Evolutionary conservation across 2,797 vertebrate species (phyloP), one percentile per base, ranked within the genome.

Genomic region (Psittacula derbiana): DNA sequence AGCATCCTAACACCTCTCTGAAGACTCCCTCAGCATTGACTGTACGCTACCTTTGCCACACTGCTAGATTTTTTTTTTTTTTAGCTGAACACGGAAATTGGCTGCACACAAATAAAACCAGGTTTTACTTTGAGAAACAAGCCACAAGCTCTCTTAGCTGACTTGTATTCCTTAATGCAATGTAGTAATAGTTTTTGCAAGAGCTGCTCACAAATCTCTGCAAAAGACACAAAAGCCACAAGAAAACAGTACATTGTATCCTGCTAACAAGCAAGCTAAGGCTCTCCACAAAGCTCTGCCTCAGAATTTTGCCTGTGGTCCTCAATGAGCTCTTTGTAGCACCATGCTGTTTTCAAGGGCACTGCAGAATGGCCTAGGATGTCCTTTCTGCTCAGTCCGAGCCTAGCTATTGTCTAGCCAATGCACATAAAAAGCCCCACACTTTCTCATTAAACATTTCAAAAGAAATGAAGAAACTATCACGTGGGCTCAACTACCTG

Each of bases 351-450:
- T 58, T 55, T 52, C 50, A 33, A 11, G 16, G 19, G 10, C 2
- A 4, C 33, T 38, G 36, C 30, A 64, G 31, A 69, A 25, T 19
- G 8, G 60, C 33, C 8, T 28, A 16, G 31, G 10, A 18, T 2
- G 0, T 50, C 31, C 15, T 36, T 31, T 31, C 58, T 67, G n/a
- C 53, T 81, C 41, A 33, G 12, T 20, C 43, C 28, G 14, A 53
- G 57, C 25, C 36, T 18, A n/a, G 25, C 18, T 31, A 28, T 17
- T 49, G 20, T 23, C 61, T 16, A 64, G 23, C 16, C 33, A 31
- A 10, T 9, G 8, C 24, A 25, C 1, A 2, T 27, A 17, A 27
- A 65, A 53, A 58, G 38, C 1, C 23, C 12, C 16, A 30, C 2
- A 6, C 25, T 66, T 52, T 76, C 36, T 70, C 40, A 49, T 65